Percentiles rank a stretch among this genome's conserved stretches.
Conservation (phyloP, 2,797 vertebrate genomes). For the Sebastes umbrosus region DNA sequence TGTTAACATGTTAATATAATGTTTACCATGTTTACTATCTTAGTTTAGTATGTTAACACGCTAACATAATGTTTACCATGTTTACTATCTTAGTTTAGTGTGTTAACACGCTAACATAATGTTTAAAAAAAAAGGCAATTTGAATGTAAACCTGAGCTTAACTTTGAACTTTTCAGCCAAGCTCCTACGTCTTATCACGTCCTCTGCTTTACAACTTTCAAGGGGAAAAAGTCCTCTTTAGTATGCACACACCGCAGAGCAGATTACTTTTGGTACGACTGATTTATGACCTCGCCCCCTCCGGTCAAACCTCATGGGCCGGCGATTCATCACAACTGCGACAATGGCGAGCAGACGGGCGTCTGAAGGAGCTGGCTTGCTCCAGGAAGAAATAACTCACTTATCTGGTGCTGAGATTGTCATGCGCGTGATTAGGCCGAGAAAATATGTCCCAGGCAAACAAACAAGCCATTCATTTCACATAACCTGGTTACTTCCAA, state of each 20-base stretch:
- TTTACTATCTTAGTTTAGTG: no score
- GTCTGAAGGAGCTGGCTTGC: slow-evolving; percentile 43
- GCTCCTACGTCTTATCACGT: slow-evolving; percentile 32
- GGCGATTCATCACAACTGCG: slow-evolving; percentile 61
- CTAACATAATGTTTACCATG: no score
- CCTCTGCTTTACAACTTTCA: slow-evolving; percentile 20
- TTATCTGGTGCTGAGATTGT: slow-evolving; percentile 56
- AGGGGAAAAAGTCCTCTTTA: slow-evolving; percentile 28
- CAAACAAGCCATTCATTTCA: slow-evolving; percentile 58
- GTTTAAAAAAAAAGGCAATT: not conserved
- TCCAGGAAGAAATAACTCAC: slow-evolving; percentile 68
- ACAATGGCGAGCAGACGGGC: slow-evolving; percentile 61
- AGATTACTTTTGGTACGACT: slow-evolving; percentile 31
- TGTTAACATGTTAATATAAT: no score
- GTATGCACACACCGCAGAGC: slow-evolving; percentile 5
- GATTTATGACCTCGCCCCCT: slow-evolving; percentile 62
- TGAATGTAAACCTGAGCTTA: not conserved
- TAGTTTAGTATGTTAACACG: not conserved
- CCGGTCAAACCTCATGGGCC: slow-evolving; percentile 42
- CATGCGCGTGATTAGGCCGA: slow-evolving; percentile 41
- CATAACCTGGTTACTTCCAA: slow-evolving; percentile 31
- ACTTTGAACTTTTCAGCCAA: slow-evolving; percentile 47
- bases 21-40: not conserved
- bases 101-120: fast-evolving
- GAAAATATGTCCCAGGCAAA: slow-evolving; percentile 51